Evolutionary conservation across 2,113 vertebrate species (phyloP).

Genomic region (Callipepla squamata): DNA sequence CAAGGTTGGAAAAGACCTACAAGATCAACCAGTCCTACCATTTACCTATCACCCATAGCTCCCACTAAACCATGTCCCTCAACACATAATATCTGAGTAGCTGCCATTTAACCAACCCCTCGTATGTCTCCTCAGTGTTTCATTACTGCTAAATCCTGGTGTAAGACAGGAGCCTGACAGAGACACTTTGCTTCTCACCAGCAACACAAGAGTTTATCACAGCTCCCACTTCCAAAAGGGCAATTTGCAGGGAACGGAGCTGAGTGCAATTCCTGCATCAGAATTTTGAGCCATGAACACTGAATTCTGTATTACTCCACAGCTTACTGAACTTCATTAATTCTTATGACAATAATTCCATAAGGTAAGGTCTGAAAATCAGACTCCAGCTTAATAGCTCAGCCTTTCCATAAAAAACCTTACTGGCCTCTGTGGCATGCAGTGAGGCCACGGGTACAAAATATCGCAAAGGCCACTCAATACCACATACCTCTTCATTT

Average conservation of each 20-base stretch:
- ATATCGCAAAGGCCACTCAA: neutral
- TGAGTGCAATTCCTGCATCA: neutral
- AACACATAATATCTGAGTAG: neutral
- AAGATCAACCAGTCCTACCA: no score
- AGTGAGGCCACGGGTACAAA: neutral
- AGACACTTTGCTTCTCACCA: neutral
- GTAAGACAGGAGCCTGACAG: fast-evolving
- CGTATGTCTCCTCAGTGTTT: fast-evolving
- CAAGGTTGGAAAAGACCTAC: no score
- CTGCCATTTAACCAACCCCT: neutral
- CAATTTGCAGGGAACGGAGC: fast-evolving
- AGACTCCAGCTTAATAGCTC: neutral
- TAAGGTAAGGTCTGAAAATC: neutral
- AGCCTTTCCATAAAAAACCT: neutral
- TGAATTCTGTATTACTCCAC: neutral
- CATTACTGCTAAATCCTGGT: neutral
- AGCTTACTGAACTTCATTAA: neutral
- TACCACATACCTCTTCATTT: neutral
- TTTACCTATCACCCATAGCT: no score
- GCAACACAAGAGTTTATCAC: neutral
- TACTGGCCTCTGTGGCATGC: fast-evolving
- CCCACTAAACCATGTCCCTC: no score
- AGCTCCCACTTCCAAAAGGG: neutral
- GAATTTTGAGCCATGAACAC: neutral
- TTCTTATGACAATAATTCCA: neutral